Evolutionary conservation across 2,113 vertebrate species (phyloP).

Genomic region (Scomber colias): DNA sequence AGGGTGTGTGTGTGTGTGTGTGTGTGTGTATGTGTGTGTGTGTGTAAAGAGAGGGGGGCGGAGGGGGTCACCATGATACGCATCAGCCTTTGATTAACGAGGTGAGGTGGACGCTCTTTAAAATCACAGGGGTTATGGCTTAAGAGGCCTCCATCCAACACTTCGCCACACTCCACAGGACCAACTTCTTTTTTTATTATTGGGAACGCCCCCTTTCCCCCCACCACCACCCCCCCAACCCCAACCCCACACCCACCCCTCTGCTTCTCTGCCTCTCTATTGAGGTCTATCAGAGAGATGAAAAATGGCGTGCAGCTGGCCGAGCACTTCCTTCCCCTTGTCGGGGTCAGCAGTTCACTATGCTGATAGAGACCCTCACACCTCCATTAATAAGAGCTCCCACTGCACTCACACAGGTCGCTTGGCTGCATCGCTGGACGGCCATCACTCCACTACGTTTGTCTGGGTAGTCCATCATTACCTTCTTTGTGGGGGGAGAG

Average conservation of each 20-base stretch:
- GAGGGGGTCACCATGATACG: constrained; percentile 59
- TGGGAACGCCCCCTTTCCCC: constrained; percentile 23
- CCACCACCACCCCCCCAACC: not conserved
- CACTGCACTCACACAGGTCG: constrained; percentile 63
- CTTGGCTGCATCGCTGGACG: constrained; percentile 56
- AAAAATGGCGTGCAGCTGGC: constrained; percentile 80
- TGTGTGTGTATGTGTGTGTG: not conserved
- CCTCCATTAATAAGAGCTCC: constrained; percentile 67
- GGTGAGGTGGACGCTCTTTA: constrained; percentile 72
- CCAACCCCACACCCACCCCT: not conserved
- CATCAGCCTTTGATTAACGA: constrained; percentile 81
- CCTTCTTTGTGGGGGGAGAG: not conserved
- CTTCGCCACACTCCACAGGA: constrained; percentile 73
- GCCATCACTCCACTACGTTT: constrained; percentile 40
- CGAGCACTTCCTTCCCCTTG: constrained; percentile 75
- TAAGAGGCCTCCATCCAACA: constrained; percentile 73
- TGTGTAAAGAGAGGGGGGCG: not conserved
- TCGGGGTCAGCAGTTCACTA: constrained; percentile 80
- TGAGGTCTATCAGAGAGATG: constrained; percentile 76
- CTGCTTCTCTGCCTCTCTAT: constrained; percentile 44
- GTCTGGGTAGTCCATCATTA: constrained; percentile 31
- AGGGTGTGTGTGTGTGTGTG: constrained; percentile 11
- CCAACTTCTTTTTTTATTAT: constrained; percentile 67
- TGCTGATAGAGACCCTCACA: constrained; percentile 80
- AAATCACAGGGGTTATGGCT: constrained; percentile 75